phyloP scores from a whole-genome alignment of 2,797 vertebrate species.

The Pseudochromis fuscus region DNA sequence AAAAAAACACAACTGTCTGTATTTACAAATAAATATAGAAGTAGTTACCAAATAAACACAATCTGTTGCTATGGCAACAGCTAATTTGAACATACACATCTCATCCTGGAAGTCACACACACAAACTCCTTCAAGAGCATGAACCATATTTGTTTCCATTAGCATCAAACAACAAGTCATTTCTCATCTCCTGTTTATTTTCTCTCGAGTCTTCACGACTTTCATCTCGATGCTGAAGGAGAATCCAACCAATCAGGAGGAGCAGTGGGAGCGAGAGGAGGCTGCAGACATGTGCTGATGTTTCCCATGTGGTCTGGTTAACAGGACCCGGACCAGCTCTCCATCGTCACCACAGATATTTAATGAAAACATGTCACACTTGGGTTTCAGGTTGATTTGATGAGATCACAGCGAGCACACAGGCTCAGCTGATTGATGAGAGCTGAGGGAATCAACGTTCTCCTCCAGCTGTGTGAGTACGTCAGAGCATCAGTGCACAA shows the following conservation, averaged over 20 bases:
- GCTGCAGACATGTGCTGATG: neutral
- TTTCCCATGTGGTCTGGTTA: neutral
- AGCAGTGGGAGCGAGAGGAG: neutral
- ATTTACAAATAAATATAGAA: too few species aligned
- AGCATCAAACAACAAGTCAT: neutral
- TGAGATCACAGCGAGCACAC: too few species aligned
- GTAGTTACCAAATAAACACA: too few species aligned
- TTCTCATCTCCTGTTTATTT: constrained; percentile 18
- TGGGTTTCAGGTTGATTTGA: too few species aligned
- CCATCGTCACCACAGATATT: too few species aligned
- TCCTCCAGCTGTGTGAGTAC: rapidly evolving
- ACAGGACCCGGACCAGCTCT: neutral
- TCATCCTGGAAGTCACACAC: constrained; percentile 11
- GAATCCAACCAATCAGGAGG: neutral
- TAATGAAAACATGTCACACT: too few species aligned
- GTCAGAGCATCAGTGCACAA: neutral
- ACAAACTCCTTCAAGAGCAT: constrained; percentile 15
- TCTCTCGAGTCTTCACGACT: neutral
- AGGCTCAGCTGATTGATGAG: too few species aligned
- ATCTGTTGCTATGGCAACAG: too few species aligned
- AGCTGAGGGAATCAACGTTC: too few species aligned
- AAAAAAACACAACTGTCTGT: too few species aligned
- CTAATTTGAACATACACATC: too few species aligned
- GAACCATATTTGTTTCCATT: constrained; percentile 20
- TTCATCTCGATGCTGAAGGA: constrained; percentile 1